Base-by-base conservation (phyloP, 2,888 invertebrate genomes). In the Polydesmus complanatus region DNA sequence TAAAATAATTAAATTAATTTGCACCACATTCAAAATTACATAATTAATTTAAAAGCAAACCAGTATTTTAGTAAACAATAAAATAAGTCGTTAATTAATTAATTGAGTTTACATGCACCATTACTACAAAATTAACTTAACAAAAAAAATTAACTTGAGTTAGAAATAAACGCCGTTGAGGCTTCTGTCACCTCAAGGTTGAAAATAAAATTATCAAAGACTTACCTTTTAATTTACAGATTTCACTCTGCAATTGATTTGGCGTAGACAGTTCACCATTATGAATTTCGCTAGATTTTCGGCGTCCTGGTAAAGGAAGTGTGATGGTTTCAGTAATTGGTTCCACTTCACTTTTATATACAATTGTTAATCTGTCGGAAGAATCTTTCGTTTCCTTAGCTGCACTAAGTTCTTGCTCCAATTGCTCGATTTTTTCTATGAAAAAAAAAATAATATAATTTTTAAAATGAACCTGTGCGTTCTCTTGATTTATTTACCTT, bases 401-500 rank as follows among this genome's bases (percentile, higher is more conserved):
- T 58, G 60, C 60, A 52, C 64, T 62, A 23, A 68, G 56, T 55
- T 68, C 66, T 26, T 62, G 56, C 54, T 67, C 66, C 37, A 68
- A 37, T 49, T 63, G 57, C 49, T 60, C 54, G 8, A 68, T 65
- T 61, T 68, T 64, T 47, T 64, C 68, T 68, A 56, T 47, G 22
- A 49, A 49, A 48, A 47, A 47, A 14, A 27, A 54, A 25, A 21
- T 11, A 27, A 52, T 52, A 57, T n/a, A 52, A 51, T 19, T 21
- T 19, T n/a, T 19, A 50, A 56, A 25, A 60, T 27, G 18, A 21
- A 53, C 27, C 62, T 66, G 62, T n/a, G n/a, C n/a, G n/a, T n/a
- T n/a, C n/a, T n/a, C n/a, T n/a, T n/a, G n/a, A n/a, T n/a, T n/a
- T 14, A 26, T 1, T 2, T 66, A 73, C 73, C 70, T 68, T 72